These are phyloP conservation scores for Sinocyclocheilus anshuiensis DNA, from an alignment of 2,113 vertebrate species.

Conservation along the genomic window DNA sequence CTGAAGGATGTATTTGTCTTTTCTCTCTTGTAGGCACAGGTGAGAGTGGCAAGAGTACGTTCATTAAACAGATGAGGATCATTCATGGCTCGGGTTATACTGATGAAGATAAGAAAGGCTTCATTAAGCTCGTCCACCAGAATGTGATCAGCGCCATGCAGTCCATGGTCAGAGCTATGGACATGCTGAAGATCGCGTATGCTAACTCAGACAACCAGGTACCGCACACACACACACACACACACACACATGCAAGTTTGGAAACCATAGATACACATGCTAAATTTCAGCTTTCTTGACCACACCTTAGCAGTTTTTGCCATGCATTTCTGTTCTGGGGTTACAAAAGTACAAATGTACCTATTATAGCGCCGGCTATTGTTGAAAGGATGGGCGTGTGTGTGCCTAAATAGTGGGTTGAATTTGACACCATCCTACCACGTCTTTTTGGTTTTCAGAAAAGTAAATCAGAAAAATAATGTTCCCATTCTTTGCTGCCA, in stretches of 20 bases:
- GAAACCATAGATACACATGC: too few species aligned
- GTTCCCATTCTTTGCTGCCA: not conserved
- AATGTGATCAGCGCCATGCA: constrained; percentile 89
- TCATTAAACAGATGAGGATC: constrained; percentile 94
- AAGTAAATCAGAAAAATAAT: not conserved
- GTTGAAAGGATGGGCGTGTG: too few species aligned
- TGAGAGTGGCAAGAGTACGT: constrained; percentile 90
- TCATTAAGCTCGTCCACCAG: constrained; percentile 87
- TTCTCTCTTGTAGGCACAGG: constrained; percentile 78
- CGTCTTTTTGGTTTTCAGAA: not conserved
- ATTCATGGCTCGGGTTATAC: constrained; percentile 89
- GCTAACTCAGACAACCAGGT: constrained; percentile 80
- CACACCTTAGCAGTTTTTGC: too few species aligned
- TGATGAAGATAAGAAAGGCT: constrained; percentile 84
- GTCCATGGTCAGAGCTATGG: constrained; percentile 86
- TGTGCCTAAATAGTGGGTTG: too few species aligned
- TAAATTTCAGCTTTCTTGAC: too few species aligned
- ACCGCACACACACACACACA: constrained; percentile 18
- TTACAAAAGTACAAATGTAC: too few species aligned
- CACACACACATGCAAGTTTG: too few species aligned
- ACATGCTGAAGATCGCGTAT: constrained; percentile 76
- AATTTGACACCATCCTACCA: not conserved
- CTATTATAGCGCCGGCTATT: too few species aligned
- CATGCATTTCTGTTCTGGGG: too few species aligned
- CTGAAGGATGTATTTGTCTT: not conserved